These are phyloP conservation scores for Agrochola circellaris DNA, from an alignment of 2,888 invertebrate genomes.

Conservation along the genomic window DNA sequence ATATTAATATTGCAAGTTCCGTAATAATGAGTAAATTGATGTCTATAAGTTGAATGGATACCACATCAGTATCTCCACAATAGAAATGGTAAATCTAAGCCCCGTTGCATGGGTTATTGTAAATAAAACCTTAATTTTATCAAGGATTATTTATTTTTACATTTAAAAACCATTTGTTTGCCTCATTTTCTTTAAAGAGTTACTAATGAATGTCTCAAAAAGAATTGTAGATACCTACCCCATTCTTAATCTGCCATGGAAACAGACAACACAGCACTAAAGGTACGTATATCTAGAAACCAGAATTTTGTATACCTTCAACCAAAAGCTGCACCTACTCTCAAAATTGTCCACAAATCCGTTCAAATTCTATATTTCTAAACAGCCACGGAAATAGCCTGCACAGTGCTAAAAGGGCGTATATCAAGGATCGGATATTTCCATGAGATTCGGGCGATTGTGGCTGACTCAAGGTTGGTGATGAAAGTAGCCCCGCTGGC, in stretches of 20 bases:
- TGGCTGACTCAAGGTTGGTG: slow-evolving; percentile 73
- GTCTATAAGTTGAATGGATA: background rate
- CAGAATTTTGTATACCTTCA: background rate
- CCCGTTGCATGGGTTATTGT: background rate
- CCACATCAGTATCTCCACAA: too few species aligned
- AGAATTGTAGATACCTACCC: background rate
- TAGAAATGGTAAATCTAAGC: background rate
- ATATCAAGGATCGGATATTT: slow-evolving; percentile 70
- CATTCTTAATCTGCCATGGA: background rate
- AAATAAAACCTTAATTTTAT: background rate
- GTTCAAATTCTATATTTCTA: slow-evolving; percentile 48
- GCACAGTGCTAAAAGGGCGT: slow-evolving; percentile 62
- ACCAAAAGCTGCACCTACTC: slow-evolving; percentile 31
- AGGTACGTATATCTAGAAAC: background rate
- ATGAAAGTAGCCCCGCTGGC: slow-evolving; percentile 81
- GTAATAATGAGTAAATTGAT: background rate
- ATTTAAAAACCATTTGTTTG: background rate
- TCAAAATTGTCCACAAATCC: slow-evolving; percentile 35
- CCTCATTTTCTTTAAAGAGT: background rate
- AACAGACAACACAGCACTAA: background rate
- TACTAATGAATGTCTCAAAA: background rate
- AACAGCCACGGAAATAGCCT: slow-evolving; percentile 50
- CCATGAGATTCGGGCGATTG: slow-evolving; percentile 77
- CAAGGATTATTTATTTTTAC: background rate
- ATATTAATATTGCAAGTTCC: background rate